A percentile compares a stretch with the other conserved stretches of the same genome.
These are phyloP conservation scores for Azemiops feae DNA, from an alignment of 2,113 vertebrate species.

Conservation along the genomic window DNA sequence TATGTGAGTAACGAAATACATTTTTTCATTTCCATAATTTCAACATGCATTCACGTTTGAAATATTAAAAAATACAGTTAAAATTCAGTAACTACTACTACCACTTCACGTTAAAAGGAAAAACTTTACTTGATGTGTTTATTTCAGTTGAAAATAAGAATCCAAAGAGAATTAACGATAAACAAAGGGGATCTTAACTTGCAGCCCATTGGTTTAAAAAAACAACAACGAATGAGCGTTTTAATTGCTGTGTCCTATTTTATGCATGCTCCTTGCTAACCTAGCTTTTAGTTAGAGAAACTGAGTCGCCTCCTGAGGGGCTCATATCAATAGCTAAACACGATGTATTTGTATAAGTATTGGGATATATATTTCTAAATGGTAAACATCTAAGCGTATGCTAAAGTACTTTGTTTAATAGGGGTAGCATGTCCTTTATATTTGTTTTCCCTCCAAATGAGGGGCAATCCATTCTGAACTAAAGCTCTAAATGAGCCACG, in stretches of 20 bases:
- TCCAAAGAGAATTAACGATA: not conserved
- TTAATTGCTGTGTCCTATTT: not conserved
- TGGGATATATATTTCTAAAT: not conserved
- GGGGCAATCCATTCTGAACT: not conserved
- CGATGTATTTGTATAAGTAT: not conserved
- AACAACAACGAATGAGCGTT: not conserved
- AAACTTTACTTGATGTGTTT: not conserved
- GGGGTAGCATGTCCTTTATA: not conserved
- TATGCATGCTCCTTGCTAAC: not conserved
- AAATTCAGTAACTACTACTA: not conserved
- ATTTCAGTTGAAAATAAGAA: not conserved
- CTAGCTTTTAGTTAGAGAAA: not conserved
- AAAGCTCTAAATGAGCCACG: not conserved
- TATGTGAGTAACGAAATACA: not conserved
- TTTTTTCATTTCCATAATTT: not conserved
- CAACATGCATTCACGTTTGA: not conserved
- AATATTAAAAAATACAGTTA: not conserved
- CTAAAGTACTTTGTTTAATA: slow-evolving; percentile 3
- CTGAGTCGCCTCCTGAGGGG: not conserved
- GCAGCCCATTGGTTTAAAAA: not conserved
- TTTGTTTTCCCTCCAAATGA: not conserved
- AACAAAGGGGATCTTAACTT: not conserved
- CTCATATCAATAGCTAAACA: not conserved
- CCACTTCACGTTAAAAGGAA: not conserved
- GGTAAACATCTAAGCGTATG: slow-evolving; percentile 19